Evolutionary conservation across 2,888 invertebrate genomes (phyloP).

Genomic region (Dioctria linearis): DNA sequence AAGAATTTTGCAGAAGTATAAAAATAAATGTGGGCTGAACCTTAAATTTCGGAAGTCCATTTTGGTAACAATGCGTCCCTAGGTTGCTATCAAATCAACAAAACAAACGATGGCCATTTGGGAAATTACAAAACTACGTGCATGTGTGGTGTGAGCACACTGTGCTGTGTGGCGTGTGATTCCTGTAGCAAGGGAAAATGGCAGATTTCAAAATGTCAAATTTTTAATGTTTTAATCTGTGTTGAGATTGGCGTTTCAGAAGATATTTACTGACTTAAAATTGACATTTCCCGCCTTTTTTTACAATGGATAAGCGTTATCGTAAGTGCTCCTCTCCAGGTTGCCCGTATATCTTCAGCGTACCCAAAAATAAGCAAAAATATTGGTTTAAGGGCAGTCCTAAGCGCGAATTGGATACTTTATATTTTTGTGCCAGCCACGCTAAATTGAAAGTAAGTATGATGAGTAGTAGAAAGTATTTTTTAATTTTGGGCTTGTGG

Average conservation of each 20-base stretch:
- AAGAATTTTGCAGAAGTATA: not conserved
- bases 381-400: conserved; percentile 11
- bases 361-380: conserved; percentile 20
- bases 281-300: not conserved
- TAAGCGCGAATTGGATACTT: conserved; percentile 10
- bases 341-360: conserved; percentile 2
- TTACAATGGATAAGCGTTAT: conserved; percentile 26
- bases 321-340: conserved; percentile 16
- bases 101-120: conserved; percentile 35
- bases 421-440: conserved; percentile 5
- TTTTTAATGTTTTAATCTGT: not conserved
- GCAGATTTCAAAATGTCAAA: conserved; percentile 51
- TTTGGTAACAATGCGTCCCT: conserved; percentile 39
- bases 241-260: conserved; percentile 8
- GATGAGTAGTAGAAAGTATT: too few relatives aligned
- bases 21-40: not conserved
- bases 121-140: conserved; percentile 30
- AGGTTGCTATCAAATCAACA: conserved; percentile 12
- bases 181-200: conserved; percentile 34
- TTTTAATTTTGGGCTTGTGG: too few relatives aligned
- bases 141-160: not conserved
- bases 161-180: conserved; percentile 7
- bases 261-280: conserved; percentile 13
- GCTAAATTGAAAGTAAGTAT: conserved; percentile 20
- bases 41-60: not conserved